phyloP scores from a whole-genome alignment of 2,113 vertebrate species.

The Zosterops hypoxanthus region DNA sequence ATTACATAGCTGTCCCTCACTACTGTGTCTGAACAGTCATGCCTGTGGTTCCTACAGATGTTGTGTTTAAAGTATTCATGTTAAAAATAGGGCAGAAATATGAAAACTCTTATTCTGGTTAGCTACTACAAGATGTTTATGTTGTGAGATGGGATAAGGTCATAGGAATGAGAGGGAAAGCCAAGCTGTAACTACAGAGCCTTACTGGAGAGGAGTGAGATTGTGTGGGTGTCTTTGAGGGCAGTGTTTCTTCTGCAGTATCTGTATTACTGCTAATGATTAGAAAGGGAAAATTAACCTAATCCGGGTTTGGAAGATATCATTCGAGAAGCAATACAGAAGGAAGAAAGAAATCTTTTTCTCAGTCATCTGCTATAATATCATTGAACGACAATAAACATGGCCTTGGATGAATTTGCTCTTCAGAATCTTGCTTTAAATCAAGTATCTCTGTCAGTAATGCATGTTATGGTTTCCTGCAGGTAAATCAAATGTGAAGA shows the following conservation, averaged over 20 bases:
- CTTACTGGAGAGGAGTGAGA: background rate
- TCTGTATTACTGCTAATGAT: background rate
- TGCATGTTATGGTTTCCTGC: background rate
- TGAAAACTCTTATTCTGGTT: background rate
- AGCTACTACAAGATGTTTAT: background rate
- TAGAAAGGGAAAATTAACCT: background rate
- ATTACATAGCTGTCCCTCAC: background rate
- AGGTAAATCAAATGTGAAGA: background rate
- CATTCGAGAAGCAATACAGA: accelerated
- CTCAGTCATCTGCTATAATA: background rate
- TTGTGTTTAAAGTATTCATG: background rate
- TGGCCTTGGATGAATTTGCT: background rate
- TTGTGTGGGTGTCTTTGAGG: background rate
- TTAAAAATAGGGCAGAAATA: background rate
- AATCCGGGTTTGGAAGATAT: background rate
- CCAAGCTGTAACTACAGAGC: background rate
- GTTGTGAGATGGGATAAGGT: background rate
- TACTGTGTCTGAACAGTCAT: background rate
- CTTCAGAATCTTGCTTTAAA: background rate
- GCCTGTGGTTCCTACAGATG: background rate
- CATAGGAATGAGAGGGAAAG: background rate
- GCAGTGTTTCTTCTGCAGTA: background rate
- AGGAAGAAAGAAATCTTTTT: background rate
- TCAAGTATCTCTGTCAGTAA: background rate
- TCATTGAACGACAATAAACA: background rate